Evolutionary conservation across 2,113 vertebrate genomes (phyloP), one percentile per base, ranked within the genome.

Genomic region (Micronycteris hirsuta): DNA sequence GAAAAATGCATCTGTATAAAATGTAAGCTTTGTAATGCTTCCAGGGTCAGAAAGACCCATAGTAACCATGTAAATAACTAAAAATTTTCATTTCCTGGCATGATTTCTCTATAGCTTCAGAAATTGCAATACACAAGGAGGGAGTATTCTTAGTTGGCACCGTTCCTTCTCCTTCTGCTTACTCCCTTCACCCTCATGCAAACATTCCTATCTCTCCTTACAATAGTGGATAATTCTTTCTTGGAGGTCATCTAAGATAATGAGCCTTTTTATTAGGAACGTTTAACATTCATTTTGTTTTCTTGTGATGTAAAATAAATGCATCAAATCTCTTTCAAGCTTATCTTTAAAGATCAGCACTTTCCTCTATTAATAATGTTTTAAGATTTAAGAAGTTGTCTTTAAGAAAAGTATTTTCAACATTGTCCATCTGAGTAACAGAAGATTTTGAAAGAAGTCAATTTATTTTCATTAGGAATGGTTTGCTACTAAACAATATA

Each of bases 261-360:
- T 85, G 38, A 81, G 3, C 17, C 28, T 88, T 93, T 67, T 94
- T 86, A 92, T 70, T 80, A 92, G 61, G n/a, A 86, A 88, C 41
- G 77, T 91, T 47, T 43, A 93, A 41, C 43, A 47, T 77, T 92
- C 68, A 47, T 70, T 36, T 67, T 74, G 41, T 95, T 94, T 90
- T 78, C 84, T 84, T 85, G 3, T 95, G 41, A 83, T 81, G 5
- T 67, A 91, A 93, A 95, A 85, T 86, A 91, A 89, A 74, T 81
- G 22, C 4, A 61, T 91, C 38, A 80, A 15, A 86, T 77, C 12
- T 74, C 61, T 91, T 96, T 84, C 28, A 95, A 58, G 58, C 28
- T 78, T 93, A 73, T 43, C n/a, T 78, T 83, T 81, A 95, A 58
- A 78, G 16, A 36, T 88, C 14, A 76, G 5, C 41, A 74, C 84